These are phyloP conservation scores for Cheilosia pagana DNA, from an alignment of 2,888 invertebrate species.

Conservation along the genomic window DNA sequence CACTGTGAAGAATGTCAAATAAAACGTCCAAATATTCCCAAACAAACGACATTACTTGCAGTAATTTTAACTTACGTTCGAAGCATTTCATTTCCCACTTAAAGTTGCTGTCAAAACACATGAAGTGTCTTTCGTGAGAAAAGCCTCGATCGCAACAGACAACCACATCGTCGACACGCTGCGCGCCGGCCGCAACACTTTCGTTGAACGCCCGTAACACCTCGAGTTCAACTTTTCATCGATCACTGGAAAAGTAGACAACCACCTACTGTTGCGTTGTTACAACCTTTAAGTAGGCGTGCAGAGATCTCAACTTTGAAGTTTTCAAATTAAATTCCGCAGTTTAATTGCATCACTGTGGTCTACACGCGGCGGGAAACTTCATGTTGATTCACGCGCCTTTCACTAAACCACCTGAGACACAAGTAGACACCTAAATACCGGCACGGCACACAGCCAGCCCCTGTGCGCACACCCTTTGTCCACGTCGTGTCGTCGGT, in stretches of 20 bases:
- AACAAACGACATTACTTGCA: too few species aligned
- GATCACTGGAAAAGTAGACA: conserved; percentile 20
- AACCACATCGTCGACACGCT: background rate
- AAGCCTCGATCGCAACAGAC: conserved; percentile 6
- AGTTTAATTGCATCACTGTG: conserved; percentile 14
- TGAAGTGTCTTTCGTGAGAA: conserved; percentile 1
- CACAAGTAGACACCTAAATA: conserved; percentile 7
- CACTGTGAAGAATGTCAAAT: too few species aligned
- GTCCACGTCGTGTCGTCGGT: background rate
- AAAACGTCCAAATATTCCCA: too few species aligned
- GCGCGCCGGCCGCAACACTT: background rate
- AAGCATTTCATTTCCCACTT: background rate
- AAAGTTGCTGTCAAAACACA: background rate
- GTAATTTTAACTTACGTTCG: too few species aligned
- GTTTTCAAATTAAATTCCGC: conserved; percentile 6
- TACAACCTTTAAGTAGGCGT: conserved; percentile 30
- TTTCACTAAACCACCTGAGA: conserved; percentile 29
- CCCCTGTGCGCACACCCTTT: conserved; percentile 14
- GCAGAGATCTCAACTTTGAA: conserved; percentile 14
- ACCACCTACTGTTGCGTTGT: conserved; percentile 2
- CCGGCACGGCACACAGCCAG: background rate
- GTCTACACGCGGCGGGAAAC: conserved; percentile 1
- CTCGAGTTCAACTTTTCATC: conserved; percentile 31
- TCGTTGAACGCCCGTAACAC: conserved; percentile 3
- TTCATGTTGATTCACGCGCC: conserved; percentile 25